phyloP scores from a whole-genome alignment of 2,113 vertebrate genomes.

The Carassius gibelio region DNA sequence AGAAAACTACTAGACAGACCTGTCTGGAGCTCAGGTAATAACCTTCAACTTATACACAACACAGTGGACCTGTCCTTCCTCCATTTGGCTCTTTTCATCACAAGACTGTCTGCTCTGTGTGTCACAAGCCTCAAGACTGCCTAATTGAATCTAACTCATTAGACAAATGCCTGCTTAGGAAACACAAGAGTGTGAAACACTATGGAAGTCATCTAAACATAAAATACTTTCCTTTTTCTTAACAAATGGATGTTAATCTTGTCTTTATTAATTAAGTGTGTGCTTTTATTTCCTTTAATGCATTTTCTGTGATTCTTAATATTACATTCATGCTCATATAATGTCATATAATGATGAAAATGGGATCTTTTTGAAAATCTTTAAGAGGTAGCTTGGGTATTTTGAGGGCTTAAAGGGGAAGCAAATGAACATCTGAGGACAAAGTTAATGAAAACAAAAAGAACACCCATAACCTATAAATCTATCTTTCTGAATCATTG shows the following conservation, averaged over 20 bases:
- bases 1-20: background rate
- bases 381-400: background rate
- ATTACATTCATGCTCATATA: background rate
- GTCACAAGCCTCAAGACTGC: background rate
- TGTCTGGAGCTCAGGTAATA: background rate
- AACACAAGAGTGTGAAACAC: background rate
- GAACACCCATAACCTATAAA: background rate
- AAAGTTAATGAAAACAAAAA: conserved; percentile 1
- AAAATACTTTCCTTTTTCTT: background rate
- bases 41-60: background rate
- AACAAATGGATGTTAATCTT: background rate
- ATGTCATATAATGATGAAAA: no score
- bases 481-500: background rate
- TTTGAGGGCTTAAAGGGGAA: background rate
- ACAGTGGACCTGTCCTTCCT: background rate
- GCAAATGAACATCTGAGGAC: background rate
- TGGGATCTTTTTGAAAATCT: no score
- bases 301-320: background rate
- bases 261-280: background rate
- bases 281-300: background rate
- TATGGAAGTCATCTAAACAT: background rate
- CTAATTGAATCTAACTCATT: background rate
- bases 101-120: background rate
- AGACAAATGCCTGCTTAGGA: background rate
- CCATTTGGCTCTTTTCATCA: background rate